Base-by-base conservation (phyloP, 2,797 vertebrate species). In the Spondyliosoma cantharus region DNA sequence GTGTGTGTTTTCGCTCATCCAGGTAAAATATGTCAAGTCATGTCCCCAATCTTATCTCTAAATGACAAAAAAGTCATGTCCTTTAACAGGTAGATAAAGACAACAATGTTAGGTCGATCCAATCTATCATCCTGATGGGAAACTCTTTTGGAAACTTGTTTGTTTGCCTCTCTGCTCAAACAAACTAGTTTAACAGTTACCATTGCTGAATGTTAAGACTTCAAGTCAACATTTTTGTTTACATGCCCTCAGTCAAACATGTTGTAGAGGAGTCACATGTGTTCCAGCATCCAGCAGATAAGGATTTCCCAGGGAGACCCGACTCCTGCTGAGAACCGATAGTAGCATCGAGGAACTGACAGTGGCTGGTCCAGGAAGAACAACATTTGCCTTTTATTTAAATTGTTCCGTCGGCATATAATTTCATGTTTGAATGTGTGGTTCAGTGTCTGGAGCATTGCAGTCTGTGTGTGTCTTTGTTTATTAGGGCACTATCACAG, bases 221-320 rank as follows among this genome's bases (percentile, higher is more conserved):
- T 73, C 64, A 59, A 58, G 76, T 77, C 61, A 68, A 42, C 67
- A 56, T 71, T 61, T 61, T 57, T 85, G 88, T 91, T 91, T 83
- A 81, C 78, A 45, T 19, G 80, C 65, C 88, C 88, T 81, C 80
- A 25, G 74, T 84, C 60, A 82, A 86, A 89, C 83, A 80, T 74
- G 83, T 58, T 46, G 67, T 8, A 64, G 58, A 37, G 2, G 70
- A 57, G 69, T 74, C 78, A 58, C 29, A n/a, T 84, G 74, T 76
- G 74, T 37, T 68, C 32, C 46, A 58, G 32, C 52, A 49, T 64
- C 58, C 61, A 37, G 53, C 67, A 85, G 87, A 84, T 82, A 78
- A 81, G 53, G 66, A 65, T 43, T 74, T 58, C 61, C 78, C 27
- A n/a, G 0, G 66, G 78, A 46, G 76, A 46, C 76, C 42, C 6